Percentiles rank a stretch among this genome's conserved stretches.
Evolutionary conservation across 2,797 vertebrate species (phyloP).

Genomic region (Ataeniobius toweri): DNA sequence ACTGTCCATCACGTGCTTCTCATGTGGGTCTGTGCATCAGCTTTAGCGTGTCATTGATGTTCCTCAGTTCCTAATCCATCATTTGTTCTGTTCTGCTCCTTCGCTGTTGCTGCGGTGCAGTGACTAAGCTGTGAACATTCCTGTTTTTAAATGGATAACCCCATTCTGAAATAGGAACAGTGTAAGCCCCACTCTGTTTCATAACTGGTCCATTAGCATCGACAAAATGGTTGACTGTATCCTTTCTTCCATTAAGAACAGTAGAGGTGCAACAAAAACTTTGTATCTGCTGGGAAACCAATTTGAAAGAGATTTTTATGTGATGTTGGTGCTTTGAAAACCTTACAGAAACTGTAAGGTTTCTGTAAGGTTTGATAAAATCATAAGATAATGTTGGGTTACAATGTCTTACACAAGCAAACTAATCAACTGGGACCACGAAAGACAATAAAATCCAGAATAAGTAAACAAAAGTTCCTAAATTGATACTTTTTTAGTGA

Average conservation of each 20-base stretch:
- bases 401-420: neutral
- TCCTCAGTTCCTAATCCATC: constrained; percentile 23
- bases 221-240: neutral
- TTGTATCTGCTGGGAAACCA: neutral
- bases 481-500: neutral
- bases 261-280: too few species aligned
- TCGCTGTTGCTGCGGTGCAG: constrained; percentile 1
- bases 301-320: neutral
- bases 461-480: neutral
- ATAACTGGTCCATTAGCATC: neutral
- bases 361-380: neutral
- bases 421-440: neutral
- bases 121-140: constrained; percentile 35
- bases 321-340: neutral
- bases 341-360: neutral
- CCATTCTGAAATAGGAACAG: neutral
- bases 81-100: constrained; percentile 30
- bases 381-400: neutral
- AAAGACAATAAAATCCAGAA: neutral
- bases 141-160: constrained; percentile 32
- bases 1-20: neutral
- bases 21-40: constrained; percentile 43
- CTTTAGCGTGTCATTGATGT: constrained; percentile 42
- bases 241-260: neutral
- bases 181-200: neutral